Base-by-base conservation (phyloP, 1,140 invertebrate genomes). In the Brachystomella parvula region DNA sequence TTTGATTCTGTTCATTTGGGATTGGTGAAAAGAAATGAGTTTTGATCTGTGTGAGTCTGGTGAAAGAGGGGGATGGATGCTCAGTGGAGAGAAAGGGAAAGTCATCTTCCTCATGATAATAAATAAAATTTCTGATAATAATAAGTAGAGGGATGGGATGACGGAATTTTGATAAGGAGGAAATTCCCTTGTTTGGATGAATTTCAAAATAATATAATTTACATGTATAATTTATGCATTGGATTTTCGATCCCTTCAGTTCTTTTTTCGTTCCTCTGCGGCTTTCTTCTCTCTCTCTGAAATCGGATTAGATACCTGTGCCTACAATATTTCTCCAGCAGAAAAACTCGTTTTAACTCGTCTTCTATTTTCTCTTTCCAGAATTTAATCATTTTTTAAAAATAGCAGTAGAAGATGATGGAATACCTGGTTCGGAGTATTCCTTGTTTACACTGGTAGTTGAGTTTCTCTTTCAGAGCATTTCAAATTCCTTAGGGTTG, bases 211-310 rank as follows among this genome's bases (percentile, higher is more conserved):
- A 12, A 29, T 33, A n/a, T 3, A n/a, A 33, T 61, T 33, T 61
- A 33, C 33, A 24, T 61, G 59, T 33, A 19, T 63, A 63, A 63
- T 63, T 63, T 63, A 63, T 63, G 32, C 61, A 63, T 63, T 21
- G 61, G 44, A 63, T 47, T 63, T 63, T 24, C 24, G 49, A 9
- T 19, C 19, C 19, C 6, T 39, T 19, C 35, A 39, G 19, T 9
- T 39, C 19, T 19, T 6, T 9, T 39, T 39, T 39, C 35, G 6
- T 39, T 9, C 35, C 6, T 9, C 6, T 9, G 19, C 19, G 19
- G 35, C 6, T 19, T 39, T 39, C 35, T 39, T 39, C 35, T 6
- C 35, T 39, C 35, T 39, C 19, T 39, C 6, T 39, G 19, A 9
- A 39, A 39, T 39, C 35, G 6, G 35, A 39, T 19, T 39, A 19